Evolutionary conservation across 2,888 invertebrate species (phyloP), one percentile per base, ranked within the genome.

Genomic region (Acleris holmiana): DNA sequence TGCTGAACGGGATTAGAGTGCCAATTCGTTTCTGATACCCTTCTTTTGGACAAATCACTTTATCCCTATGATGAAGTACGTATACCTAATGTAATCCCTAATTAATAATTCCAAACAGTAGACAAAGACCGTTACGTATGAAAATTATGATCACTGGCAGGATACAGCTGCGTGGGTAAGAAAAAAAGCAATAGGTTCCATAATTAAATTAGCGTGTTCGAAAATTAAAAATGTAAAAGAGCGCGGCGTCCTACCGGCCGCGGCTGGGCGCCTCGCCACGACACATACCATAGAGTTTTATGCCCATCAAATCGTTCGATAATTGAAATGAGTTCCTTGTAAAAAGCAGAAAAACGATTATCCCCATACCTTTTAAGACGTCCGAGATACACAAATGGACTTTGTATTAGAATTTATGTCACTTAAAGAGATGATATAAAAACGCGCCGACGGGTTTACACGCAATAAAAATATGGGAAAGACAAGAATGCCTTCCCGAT

Each of bases 341-440:
- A 91, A 91, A 91, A 91, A 88, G 88, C 89, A 89, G 89, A 89
- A 89, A 89, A 91, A 89, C 91, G 89, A 91, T 91, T 92, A 91
- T 88, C 88, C 89, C 85, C 79, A 82, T 91, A 89, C 89, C 91
- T 91, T 91, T 92, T 91, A 91, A 90, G 90, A 89, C 88, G 87
- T 87, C 87, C 86, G 91, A 91, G 91, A 92, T 91, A 92, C 89
- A 91, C 91, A 91, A 91, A 91, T 92, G 92, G 92, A 91, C 85
- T 88, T 88, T 90, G 92, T 91, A 92, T 92, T 91, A 91, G 91
- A 91, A 92, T 91, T 92, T 91, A 91, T 92, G 91, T 91, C 91
- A 90, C 91, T 91, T 91, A 89, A 87, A 85, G 86, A 88, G 83
- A 88, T 91, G 90, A 88, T 88, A 89, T 89, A 90, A 89, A 91